Conservation (phyloP, 2,797 vertebrate genomes). For the Acanthurus leucopareius region DNA sequence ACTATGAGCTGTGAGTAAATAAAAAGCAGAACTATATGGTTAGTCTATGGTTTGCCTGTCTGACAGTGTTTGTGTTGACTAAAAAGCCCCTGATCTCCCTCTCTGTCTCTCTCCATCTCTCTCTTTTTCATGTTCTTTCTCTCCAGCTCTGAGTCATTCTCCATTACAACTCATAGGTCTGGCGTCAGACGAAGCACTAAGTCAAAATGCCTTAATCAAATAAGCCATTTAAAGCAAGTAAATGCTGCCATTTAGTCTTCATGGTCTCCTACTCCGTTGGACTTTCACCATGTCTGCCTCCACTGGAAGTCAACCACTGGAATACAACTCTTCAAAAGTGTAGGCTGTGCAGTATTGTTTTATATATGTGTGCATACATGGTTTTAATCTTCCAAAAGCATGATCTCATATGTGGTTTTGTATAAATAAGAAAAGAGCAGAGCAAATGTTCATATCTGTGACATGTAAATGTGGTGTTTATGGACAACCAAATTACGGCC, state of each 20-base stretch:
- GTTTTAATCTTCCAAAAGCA: conserved; percentile 37
- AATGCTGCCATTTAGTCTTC: conserved; percentile 61
- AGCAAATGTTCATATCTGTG: conserved; percentile 37
- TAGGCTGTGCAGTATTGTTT: conserved; percentile 23
- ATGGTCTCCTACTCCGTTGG: conserved; percentile 47
- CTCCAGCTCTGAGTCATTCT: conserved; percentile 79
- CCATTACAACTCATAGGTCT: conserved; percentile 74
- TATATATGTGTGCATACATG: conserved; percentile 35
- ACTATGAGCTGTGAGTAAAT: conserved; percentile 49
- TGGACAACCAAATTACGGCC: conserved; percentile 31
- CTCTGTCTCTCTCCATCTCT: conserved; percentile 30
- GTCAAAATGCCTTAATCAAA: conserved; percentile 75
- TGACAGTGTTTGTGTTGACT: conserved; percentile 58
- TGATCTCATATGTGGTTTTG: conserved; percentile 45
- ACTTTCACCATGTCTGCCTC: conserved; percentile 55
- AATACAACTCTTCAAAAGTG: conserved; percentile 26
- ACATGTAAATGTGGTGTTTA: conserved; percentile 50
- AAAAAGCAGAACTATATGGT: conserved; percentile 63
- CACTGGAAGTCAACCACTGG: conserved; percentile 33
- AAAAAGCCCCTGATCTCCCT: conserved; percentile 38
- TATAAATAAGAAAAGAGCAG: conserved; percentile 34
- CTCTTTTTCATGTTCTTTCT: conserved; percentile 46
- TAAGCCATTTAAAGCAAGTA: conserved; percentile 69
- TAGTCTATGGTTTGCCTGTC: conserved; percentile 43
- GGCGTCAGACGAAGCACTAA: conserved; percentile 67